phyloP scores from a whole-genome alignment of 2,797 vertebrate genomes.

The Poecile montanus region DNA sequence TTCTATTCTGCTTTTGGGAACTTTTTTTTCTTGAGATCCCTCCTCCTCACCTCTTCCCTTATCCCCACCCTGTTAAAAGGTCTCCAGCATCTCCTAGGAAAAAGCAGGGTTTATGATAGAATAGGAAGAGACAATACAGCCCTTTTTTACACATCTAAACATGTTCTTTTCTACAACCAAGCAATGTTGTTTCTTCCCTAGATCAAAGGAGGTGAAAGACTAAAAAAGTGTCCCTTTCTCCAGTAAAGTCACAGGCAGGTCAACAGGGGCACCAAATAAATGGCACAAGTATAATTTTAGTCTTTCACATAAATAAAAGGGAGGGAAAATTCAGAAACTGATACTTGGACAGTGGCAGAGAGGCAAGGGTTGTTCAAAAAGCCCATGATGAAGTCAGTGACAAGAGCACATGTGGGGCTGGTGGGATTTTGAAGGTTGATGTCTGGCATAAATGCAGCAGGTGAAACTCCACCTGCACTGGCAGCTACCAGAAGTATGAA shows the following conservation, averaged over 20 bases:
- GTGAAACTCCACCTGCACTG: background rate
- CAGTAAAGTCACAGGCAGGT: background rate
- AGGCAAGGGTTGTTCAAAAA: background rate
- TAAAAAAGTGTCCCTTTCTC: background rate
- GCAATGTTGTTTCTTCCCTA: background rate
- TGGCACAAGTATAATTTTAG: background rate
- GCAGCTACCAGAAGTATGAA: background rate
- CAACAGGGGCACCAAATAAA: background rate
- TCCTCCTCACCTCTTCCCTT: background rate
- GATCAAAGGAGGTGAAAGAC: background rate
- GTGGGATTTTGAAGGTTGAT: background rate
- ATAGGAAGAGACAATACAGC: background rate
- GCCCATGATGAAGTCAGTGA: background rate
- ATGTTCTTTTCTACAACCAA: background rate
- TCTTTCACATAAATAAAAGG: background rate
- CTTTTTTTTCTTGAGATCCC: background rate
- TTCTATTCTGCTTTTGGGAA: background rate
- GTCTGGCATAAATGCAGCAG: background rate
- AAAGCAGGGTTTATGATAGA: background rate
- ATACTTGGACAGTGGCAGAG: rapidly evolving
- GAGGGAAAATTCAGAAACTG: background rate
- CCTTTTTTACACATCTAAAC: background rate
- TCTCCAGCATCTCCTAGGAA: background rate
- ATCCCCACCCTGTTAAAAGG: rapidly evolving
- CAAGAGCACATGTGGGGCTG: background rate